These are phyloP conservation scores for Pyxicephalus adspersus DNA, from an alignment of 2,113 vertebrate genomes.

Conservation along the genomic window DNA sequence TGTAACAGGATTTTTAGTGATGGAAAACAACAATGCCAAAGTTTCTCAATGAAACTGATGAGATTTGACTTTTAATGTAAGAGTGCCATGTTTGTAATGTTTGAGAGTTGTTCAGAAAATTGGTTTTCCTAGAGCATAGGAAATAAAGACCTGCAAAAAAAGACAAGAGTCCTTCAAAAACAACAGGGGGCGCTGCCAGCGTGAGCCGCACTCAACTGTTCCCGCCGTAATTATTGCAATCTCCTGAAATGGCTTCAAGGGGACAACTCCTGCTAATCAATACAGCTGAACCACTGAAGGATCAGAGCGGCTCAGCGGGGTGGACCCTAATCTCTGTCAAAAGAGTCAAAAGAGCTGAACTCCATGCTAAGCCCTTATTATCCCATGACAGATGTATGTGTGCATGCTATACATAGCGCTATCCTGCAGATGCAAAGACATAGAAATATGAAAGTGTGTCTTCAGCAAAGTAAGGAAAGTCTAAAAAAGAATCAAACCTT, in stretches of 20 bases:
- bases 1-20: too few relatives aligned
- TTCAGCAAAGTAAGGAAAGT: too few relatives aligned
- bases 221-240: conserved; percentile 40
- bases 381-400: not conserved
- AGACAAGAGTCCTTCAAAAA: conserved; percentile 1
- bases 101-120: not conserved
- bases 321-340: not conserved
- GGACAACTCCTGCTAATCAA: conserved; percentile 30
- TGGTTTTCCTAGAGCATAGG: not conserved
- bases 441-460: too few relatives aligned
- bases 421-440: not conserved
- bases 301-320: conserved; percentile 23
- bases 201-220: not conserved
- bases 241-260: conserved; percentile 8
- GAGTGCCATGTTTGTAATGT: not conserved
- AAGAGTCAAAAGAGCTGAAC: not conserved
- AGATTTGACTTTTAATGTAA: not conserved
- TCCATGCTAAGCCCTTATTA: not conserved
- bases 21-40: not conserved
- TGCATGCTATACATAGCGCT: not conserved
- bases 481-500: too few relatives aligned
- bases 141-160: conserved; percentile 3
- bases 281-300: conserved; percentile 4
- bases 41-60: not conserved
- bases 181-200: not conserved